phyloP scores from a whole-genome alignment of 2,797 vertebrate species.

The Pangasius djambal region DNA sequence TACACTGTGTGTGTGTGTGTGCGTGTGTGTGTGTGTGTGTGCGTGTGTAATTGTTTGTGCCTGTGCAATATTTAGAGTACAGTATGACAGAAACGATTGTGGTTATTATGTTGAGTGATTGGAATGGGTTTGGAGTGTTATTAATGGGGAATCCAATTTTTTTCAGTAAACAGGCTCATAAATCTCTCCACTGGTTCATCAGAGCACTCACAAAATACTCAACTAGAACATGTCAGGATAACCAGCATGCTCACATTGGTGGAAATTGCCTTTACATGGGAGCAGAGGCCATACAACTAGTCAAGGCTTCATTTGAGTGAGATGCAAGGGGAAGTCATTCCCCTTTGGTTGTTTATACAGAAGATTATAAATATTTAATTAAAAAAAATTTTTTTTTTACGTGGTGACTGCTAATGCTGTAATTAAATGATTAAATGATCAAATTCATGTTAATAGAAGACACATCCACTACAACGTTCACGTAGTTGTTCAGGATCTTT shows the following conservation, averaged over 20 bases:
- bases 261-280: background rate
- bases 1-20: background rate
- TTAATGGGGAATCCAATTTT: slow-evolving; percentile 24
- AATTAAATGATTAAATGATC: background rate
- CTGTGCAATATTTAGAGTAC: slow-evolving; percentile 3
- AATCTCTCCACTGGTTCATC: background rate
- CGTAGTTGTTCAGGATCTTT: too few relatives aligned
- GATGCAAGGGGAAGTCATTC: background rate
- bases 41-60: slow-evolving; percentile 6
- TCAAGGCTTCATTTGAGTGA: background rate
- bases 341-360: background rate
- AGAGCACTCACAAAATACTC: slow-evolving; percentile 7
- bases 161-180: slow-evolving; percentile 18
- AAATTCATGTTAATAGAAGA: background rate
- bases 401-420: background rate
- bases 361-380: background rate
- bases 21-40: background rate
- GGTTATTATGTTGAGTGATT: slow-evolving; percentile 18
- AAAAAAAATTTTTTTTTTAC: background rate
- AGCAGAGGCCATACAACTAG: background rate
- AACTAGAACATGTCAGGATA: background rate
- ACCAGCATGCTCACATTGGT: background rate
- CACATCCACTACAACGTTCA: background rate
- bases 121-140: slow-evolving; percentile 14
- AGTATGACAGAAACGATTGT: background rate